phyloP scores from a whole-genome alignment of 2,797 vertebrate species.

The Notoglanidium macrostoma region DNA sequence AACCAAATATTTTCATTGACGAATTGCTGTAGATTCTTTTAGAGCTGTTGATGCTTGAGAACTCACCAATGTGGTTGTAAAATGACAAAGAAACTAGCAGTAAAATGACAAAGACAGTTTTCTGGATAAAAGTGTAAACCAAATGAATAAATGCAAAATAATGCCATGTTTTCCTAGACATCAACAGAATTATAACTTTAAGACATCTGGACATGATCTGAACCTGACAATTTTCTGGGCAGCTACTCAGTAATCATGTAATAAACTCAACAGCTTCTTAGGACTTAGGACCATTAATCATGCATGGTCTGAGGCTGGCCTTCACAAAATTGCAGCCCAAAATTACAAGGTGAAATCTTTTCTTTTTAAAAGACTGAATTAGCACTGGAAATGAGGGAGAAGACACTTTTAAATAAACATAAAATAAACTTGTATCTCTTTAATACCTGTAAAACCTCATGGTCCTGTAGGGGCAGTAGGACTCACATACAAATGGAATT shows the following conservation, averaged over 20 bases:
- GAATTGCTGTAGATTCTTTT: not conserved
- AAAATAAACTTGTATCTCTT: not conserved
- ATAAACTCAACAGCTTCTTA: slow-evolving; percentile 52
- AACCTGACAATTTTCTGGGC: slow-evolving; percentile 62
- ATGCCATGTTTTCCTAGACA: not conserved
- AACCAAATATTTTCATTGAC: not conserved
- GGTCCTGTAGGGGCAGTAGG: slow-evolving; percentile 21
- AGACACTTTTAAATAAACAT: not conserved
- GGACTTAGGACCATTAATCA: slow-evolving; percentile 51
- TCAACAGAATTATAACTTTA: not conserved
- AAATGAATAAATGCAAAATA: not conserved
- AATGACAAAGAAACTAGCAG: not conserved
- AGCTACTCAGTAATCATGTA: slow-evolving; percentile 61
- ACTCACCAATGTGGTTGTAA: not conserved
- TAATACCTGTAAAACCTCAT: slow-evolving; percentile 28
- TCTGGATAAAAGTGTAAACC: not conserved
- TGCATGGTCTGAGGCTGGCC: slow-evolving; percentile 41
- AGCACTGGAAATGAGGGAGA: not conserved
- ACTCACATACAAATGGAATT: slow-evolving; percentile 1
- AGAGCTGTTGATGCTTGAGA: not conserved
- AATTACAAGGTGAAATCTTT: slow-evolving; percentile 34
- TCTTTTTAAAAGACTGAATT: not conserved
- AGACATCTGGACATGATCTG: slow-evolving; percentile 59
- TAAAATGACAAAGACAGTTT: not conserved
- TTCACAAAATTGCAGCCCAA: slow-evolving; percentile 45